Conservation (phyloP, 2,113 vertebrate species). For the Coregonus clupeaformis region DNA sequence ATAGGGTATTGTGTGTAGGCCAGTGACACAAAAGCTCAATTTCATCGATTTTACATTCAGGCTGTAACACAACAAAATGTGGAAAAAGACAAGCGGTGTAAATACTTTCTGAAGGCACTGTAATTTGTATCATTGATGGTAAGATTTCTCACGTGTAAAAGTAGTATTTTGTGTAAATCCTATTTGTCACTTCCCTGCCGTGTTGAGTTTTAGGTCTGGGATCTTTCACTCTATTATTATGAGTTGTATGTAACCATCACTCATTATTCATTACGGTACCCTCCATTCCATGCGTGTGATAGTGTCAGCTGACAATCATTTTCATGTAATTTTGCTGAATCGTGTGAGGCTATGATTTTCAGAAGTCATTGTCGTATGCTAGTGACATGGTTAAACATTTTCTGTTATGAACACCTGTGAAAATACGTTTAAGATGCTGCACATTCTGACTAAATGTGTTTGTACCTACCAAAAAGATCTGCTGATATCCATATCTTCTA, state of each 20-base stretch:
- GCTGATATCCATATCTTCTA: background rate
- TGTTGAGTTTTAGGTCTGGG: background rate
- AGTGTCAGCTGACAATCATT: background rate
- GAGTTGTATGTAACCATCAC: background rate
- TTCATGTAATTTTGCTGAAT: background rate
- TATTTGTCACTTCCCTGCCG: no score
- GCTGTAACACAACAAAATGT: no score
- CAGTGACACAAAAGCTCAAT: no score
- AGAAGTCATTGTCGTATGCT: background rate
- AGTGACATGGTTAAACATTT: background rate
- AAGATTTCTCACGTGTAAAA: no score
- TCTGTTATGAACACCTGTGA: background rate
- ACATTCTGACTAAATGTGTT: background rate
- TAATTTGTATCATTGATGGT: no score
- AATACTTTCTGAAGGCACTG: no score
- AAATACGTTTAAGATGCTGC: background rate
- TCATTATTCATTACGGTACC: no score
- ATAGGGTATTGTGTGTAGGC: no score
- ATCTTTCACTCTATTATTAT: background rate
- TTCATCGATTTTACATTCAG: no score
- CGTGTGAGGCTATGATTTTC: background rate
- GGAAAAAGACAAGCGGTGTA: no score
- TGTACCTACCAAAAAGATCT: background rate
- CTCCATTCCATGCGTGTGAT: background rate
- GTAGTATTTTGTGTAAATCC: no score